A percentile compares a stretch with the other conserved stretches of the same genome.
phyloP scores from a whole-genome alignment of 2,113 vertebrate genomes.

The Plestiodon gilberti region DNA sequence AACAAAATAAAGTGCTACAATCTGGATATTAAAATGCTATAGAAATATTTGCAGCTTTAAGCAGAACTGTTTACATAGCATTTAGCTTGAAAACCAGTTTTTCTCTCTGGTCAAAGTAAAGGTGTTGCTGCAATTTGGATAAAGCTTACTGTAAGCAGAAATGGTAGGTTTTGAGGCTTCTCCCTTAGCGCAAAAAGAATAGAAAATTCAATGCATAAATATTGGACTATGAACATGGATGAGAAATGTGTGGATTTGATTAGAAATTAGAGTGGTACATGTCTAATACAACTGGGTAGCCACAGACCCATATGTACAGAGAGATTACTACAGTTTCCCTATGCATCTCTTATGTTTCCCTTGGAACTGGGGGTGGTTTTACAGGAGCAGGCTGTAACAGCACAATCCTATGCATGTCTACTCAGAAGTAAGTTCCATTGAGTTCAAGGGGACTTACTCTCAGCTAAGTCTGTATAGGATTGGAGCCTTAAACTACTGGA shows the following conservation, averaged over 20 bases:
- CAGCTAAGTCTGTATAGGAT: too few relatives aligned
- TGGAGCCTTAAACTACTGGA: not conserved
- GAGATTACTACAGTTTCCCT: not conserved
- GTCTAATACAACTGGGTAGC: not conserved
- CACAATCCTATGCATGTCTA: too few relatives aligned
- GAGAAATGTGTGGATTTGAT: not conserved
- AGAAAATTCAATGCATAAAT: not conserved
- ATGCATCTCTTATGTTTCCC: not conserved
- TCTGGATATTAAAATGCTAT: not conserved
- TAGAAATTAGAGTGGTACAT: not conserved
- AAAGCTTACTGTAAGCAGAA: not conserved
- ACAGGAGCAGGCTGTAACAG: not conserved
- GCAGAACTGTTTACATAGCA: not conserved
- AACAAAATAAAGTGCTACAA: not conserved
- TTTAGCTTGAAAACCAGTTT: slow-evolving; percentile 7
- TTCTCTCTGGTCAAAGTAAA: not conserved
- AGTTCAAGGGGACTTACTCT: too few relatives aligned
- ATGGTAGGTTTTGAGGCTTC: not conserved
- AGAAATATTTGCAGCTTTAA: not conserved
- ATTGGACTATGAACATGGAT: not conserved
- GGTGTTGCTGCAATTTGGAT: not conserved
- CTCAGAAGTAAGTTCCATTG: too few relatives aligned
- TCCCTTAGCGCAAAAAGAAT: not conserved
- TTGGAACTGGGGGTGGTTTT: not conserved
- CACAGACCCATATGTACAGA: not conserved